Evolutionary conservation across 1,140 invertebrate species (phyloP).

Genomic region (Platorchestia sp.): DNA sequence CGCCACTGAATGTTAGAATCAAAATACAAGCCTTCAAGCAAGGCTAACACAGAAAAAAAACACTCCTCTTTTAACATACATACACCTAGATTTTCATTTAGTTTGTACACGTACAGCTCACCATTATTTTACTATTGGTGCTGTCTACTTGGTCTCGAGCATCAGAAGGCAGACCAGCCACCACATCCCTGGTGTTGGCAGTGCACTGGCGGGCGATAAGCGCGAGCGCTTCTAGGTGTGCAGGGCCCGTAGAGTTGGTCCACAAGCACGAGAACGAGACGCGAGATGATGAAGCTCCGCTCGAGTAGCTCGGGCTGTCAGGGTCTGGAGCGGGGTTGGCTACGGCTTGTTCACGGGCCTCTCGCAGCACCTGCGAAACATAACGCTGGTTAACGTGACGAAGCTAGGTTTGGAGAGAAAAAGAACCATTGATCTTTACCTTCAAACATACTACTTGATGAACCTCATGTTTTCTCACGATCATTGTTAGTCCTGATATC

Average conservation of each 20-base stretch:
- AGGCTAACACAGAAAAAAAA: not conserved
- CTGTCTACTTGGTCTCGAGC: not conserved
- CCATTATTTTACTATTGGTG: constrained; percentile 11
- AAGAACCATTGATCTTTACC: not conserved
- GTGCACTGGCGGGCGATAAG: constrained; percentile 42
- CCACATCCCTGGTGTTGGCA: not conserved
- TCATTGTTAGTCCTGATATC: not conserved
- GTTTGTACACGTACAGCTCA: not conserved
- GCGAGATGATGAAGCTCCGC: not conserved
- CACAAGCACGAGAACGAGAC: constrained; percentile 31
- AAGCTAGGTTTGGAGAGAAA: not conserved
- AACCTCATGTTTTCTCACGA: not conserved
- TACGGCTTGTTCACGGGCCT: constrained; percentile 18
- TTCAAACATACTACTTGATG: not conserved
- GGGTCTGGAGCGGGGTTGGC: not conserved
- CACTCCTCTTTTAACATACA: not conserved
- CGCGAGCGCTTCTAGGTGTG: constrained; percentile 34
- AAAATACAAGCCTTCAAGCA: not conserved
- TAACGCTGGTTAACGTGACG: not conserved
- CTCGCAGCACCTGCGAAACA: not conserved
- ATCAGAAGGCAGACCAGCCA: not conserved
- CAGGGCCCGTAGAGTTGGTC: not conserved
- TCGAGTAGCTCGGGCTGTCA: not conserved
- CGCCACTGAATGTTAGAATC: not conserved
- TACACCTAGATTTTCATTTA: not conserved